Evolutionary conservation across 2,888 invertebrate genomes (phyloP), one percentile per base, ranked within the genome.

Genomic region (Rhamnusium bicolor): DNA sequence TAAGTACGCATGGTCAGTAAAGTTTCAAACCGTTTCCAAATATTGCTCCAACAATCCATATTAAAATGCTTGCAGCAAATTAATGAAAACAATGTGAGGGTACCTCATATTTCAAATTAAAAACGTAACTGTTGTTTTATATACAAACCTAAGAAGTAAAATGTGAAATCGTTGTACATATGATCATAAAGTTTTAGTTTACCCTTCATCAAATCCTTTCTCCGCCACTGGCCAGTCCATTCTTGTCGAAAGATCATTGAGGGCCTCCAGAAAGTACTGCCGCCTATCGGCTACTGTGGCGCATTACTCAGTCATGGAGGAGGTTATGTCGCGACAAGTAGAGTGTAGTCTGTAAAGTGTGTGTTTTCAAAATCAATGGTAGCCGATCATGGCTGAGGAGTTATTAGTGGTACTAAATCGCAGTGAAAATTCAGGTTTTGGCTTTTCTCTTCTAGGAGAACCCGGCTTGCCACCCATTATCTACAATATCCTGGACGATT

Each of bases 391-490:
- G 94, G 95, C 95, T 92, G 95, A 95, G 92, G 95, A 95, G 92
- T 92, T 95, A 91, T 92, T 94, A 91, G 95, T 96, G 90, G 94
- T 94, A 90, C 91, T 96, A 90, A 94, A 93, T 90, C 93, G 95
- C 88, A 94, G 93, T 92, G 95, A 95, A 90, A 93, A 93, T 90
- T 92, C 93, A 89, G 96, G 96, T 87, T 95, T 96, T 88, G 97
- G 97, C 85, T 96, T 97, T 91, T 96, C 96, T 85, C 90, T 97
- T 86, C 92, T 96, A 87, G 96, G 96, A 82, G 95, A 95, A 89
- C 95, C 95, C 87, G 96, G 96, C 89, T 93, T 96, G 89, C 96
- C 96, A 87, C 96, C 96, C 88, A 95, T 97, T 88, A 96, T 97
- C 89, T 96, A 96, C 90, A 94, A 96, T 90, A 96, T 97, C 87